Evolutionary conservation across 1,140 invertebrate genomes (phyloP), one percentile per base, ranked within the genome.

Genomic region (Stratiolaelaps scimitus): DNA sequence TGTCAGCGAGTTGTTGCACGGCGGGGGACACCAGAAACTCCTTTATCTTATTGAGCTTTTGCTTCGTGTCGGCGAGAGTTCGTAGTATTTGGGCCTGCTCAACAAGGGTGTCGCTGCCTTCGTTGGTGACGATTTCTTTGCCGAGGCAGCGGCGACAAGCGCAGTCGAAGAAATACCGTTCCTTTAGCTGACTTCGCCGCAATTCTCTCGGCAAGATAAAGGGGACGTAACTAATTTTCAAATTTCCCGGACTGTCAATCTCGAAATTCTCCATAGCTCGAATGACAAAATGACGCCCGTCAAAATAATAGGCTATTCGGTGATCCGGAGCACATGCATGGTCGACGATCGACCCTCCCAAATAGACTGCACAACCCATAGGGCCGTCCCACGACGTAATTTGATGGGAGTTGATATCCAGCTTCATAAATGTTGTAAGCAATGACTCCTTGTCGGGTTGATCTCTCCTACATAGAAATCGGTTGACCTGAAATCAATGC

Each of bases 331-430:
- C 17, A 34, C 53, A 60, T 2, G 53, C 26, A 26, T 60, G 53
- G 34, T 60, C 23, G 26, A 60, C 15, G 53, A 60, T 26, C 1
- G 53, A 60, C 1, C 53, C 53, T n/a, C 53, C 53, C 15, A 60
- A 34, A 23, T 20, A 60, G 26, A 60, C 17, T 29, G 53, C 53
- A 23, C 53, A 60, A 6, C 53, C 53, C 23, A 60, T 60, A 26
- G 53, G 15, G 1, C 53, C 53, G 23, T 60, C 53, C 53, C 53
- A 60, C 4, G 53, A 60, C 15, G 23, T 60, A 23, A 60, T 34
- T 23, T 60, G 15, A 26, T 60, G 53, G 26, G 53, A 29, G 53
- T 60, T 60, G 53, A 60, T 60, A 23, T 60, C 53, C 53, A 60
- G 26, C 26, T 60, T 60, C 26, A 60, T 15, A 34, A 60, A 60